Evolutionary conservation across 2,113 vertebrate genomes (phyloP), one percentile per base, ranked within the genome.

Genomic region (Lipotes vexillifer): DNA sequence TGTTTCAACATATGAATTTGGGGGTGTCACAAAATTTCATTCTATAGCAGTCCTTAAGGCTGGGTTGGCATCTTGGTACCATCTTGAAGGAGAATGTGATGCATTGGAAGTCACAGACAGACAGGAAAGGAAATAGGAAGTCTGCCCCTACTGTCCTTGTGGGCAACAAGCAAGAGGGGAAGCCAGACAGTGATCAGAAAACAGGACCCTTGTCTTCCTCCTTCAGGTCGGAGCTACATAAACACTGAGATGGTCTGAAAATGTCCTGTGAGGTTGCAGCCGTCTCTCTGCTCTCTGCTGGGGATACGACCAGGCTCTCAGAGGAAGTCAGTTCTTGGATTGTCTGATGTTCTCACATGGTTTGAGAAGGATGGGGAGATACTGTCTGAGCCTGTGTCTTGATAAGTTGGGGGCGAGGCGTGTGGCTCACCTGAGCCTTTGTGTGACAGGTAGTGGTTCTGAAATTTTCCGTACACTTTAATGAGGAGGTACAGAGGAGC

Each of bases 391-490:
- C 6, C 15, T n/a, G 15, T 29, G 46, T 38, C 21, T 59, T 63
- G 14, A 1, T 27, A 9, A 33, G 3, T 18, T 17, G 33, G 20
- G 8, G 25, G 2, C 0, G 0, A 8, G 13, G 7, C 2, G 1
- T 29, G 15, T 18, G n/a, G 63, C 25, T 74, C 31, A 0, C 1
- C 20, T 25, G 44, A 77, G 23, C 18, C 18, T 15, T 20, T 33
- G 4, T 27, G 46, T 57, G 15, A 44, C 33, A 2, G 4, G 12
- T 2, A 33, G 4, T 1, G 12, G 14, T 8, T 5, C 11, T 4
- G 8, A 20, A 23, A 10, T 15, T 3, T 29, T 8, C 7, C 0
- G 0, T 8, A 2, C 6, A 0, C 21, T 9, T 38, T 7, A 8
- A 29, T 3, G 38, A 41, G 55, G 36, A 55, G 6, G n/a, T 9